Conservation (phyloP, 2,888 invertebrate genomes). For the Meghimatium bilineatum region DNA sequence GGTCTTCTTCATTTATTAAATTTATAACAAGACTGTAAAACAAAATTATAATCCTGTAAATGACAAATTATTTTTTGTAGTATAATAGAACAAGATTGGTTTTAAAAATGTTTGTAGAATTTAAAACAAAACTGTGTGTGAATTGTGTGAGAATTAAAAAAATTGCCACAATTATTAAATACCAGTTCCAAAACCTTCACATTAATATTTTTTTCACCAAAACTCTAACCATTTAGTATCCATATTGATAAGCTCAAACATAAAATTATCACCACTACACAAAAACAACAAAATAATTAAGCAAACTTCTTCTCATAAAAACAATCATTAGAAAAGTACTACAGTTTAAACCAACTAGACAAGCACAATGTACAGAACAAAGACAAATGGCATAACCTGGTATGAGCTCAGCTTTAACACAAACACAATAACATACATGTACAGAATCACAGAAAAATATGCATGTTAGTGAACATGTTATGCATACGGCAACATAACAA, state of each 20-base stretch:
- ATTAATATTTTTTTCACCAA: background rate
- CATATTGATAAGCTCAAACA: background rate
- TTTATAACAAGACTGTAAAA: background rate
- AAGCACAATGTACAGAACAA: background rate
- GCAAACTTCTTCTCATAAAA: background rate
- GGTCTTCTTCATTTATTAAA: background rate
- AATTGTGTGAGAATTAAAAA: background rate
- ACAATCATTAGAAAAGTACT: background rate
- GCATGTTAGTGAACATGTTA: background rate
- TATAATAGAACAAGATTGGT: too few relatives aligned
- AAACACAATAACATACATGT: background rate
- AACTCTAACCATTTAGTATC: background rate
- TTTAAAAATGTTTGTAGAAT: background rate
- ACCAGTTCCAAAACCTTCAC: background rate
- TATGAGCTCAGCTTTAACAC: background rate
- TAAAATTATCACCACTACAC: background rate
- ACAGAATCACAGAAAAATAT: background rate
- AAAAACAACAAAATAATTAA: background rate
- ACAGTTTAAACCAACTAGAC: background rate
- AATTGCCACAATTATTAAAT: background rate
- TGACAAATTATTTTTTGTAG: too few relatives aligned
- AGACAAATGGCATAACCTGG: background rate
- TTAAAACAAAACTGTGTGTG: background rate
- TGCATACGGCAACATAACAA: background rate
- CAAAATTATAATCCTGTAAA: too few relatives aligned